Base-by-base conservation (phyloP, 2,113 vertebrate species). In the Hiodon alosoides region DNA sequence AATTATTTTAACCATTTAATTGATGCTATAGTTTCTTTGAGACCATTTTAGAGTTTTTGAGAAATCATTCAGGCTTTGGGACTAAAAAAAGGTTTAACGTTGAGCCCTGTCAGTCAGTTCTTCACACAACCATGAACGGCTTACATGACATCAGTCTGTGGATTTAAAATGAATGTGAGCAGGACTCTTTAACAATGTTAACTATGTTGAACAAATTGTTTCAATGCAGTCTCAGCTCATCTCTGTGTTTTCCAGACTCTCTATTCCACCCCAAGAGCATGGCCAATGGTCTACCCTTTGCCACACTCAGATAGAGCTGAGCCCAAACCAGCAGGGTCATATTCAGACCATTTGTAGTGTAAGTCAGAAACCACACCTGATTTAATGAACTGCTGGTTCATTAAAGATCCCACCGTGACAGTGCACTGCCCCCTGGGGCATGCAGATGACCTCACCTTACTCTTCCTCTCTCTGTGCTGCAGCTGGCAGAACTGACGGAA, bases 401-500 rank as follows among this genome's bases (percentile, higher is more conserved):
- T 31, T 3, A 9, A 10, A 51, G 14, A 10, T 6, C 14, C 67
- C 67, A 69, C 11, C 16, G 51, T 53, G 16, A 69, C n/a, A 52
- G 50, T 50, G 57, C 47, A 46, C 52, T 46, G 14, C 7, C 46
- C 3, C 46, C 14, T 46, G 31, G 31, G 31, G 31, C 31, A 31
- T 31, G 31, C 31, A 31, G 31, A 31, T 31, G 31, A 31, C 31
- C 31, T 31, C 31, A 31, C 31, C 14, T 53, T 5, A 67, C n/a
- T 9, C 53, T 71, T 46, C 10, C 3, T 69, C 17, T 83, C 52
- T 62, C 17, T 73, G 57, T 71, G 1, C 60, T 67, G 53, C 72
- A 88, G 82, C 65, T 86, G 17, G 71, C 74, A 67, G 82, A 85
- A 52, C 72, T 64, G 72, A 84, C 75, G 66, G 76, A 52, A 68